These are phyloP conservation scores for Heterohyrax brucei DNA, from an alignment of 2,797 vertebrate species.

Conservation along the genomic window DNA sequence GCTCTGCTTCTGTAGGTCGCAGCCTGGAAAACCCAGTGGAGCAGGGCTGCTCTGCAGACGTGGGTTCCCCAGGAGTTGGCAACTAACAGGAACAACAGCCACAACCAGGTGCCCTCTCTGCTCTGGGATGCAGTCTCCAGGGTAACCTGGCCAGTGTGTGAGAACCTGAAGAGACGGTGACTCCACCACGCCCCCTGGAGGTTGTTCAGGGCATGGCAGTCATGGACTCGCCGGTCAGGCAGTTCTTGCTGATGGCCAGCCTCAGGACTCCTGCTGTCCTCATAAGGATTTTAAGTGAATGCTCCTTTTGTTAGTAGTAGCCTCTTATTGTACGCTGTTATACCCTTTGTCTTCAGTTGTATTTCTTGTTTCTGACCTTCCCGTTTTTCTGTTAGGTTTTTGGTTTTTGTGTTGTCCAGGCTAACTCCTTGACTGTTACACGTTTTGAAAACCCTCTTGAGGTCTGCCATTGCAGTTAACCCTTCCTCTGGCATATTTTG, in stretches of 20 bases:
- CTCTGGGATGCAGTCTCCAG: not conserved
- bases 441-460: not conserved
- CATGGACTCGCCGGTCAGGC: not conserved
- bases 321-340: not conserved
- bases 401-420: not conserved
- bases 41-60: too few relatives aligned
- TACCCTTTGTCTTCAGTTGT: not conserved
- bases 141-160: not conserved
- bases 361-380: constrained; percentile 36
- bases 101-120: not conserved
- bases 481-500: not conserved
- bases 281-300: not conserved
- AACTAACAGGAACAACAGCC: too few relatives aligned
- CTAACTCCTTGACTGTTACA: not conserved
- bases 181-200: not conserved
- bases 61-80: too few relatives aligned
- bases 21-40: too few relatives aligned
- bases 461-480: not conserved
- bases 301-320: constrained; percentile 23
- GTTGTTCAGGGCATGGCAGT: not conserved
- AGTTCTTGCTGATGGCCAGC: not conserved
- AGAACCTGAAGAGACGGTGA: not conserved
- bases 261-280: not conserved
- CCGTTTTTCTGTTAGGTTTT: not conserved
- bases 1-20: too few relatives aligned